A percentile compares a stretch with the other conserved stretches of the same genome.
phyloP scores from a whole-genome alignment of 2,113 vertebrate genomes.

The Dolichallabes microphthalmus region DNA sequence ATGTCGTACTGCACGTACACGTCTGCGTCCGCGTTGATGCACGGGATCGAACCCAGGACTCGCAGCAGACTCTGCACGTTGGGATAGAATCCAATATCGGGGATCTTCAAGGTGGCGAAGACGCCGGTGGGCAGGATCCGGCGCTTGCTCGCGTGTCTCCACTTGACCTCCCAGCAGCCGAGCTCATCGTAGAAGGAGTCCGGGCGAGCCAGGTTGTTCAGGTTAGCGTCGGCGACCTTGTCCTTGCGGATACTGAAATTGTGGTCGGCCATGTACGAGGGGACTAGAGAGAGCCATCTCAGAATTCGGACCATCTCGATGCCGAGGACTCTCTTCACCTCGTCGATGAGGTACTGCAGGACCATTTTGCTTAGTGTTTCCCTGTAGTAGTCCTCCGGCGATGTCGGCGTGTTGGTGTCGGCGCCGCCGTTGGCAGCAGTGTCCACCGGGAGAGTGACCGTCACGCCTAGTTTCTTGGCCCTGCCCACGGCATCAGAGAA shows the following conservation, averaged over 20 bases:
- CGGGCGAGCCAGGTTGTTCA: conserved; percentile 75
- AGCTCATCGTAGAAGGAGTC: conserved; percentile 80
- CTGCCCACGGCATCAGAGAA: conserved; percentile 74
- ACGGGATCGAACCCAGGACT: conserved; percentile 76
- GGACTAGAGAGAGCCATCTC: conserved; percentile 75
- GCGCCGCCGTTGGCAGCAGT: conserved; percentile 42
- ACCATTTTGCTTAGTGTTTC: conserved; percentile 71
- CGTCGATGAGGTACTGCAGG: conserved; percentile 73
- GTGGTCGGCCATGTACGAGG: conserved; percentile 80
- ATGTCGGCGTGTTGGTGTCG: conserved; percentile 54
- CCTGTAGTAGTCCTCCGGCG: conserved; percentile 74
- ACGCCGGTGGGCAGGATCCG: conserved; percentile 75
- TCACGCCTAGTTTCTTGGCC: conserved; percentile 74
- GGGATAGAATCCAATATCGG: conserved; percentile 77
- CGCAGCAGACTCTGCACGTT: conserved; percentile 77
- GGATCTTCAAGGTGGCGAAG: conserved; percentile 76
- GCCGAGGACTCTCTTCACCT: conserved; percentile 76
- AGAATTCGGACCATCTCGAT: conserved; percentile 77
- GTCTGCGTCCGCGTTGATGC: conserved; percentile 75
- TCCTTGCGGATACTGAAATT: conserved; percentile 79
- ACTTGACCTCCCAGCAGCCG: conserved; percentile 79
- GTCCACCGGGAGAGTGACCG: conserved; percentile 64
- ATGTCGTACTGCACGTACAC: conserved; percentile 78
- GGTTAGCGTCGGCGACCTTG: conserved; percentile 77
- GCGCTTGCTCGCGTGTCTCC: conserved; percentile 78